phyloP scores from a whole-genome alignment of 2,797 vertebrate species.

The Sebastes taczanowskii region DNA sequence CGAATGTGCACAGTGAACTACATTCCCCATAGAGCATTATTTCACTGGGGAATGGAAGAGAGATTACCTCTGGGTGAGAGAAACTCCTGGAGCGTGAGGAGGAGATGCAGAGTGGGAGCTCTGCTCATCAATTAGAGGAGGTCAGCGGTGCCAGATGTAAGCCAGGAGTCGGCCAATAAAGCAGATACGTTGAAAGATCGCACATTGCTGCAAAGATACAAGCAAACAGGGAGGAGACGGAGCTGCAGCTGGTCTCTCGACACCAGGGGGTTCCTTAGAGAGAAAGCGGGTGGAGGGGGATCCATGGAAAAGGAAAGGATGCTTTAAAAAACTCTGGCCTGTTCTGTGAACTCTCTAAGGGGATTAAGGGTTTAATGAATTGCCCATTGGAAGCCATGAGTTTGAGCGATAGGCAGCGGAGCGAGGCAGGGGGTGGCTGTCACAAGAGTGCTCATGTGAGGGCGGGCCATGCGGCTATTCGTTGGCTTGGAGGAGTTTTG shows the following conservation, averaged over 20 bases:
- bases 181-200: slow-evolving; percentile 37
- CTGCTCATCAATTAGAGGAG: slow-evolving; percentile 48
- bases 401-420: slow-evolving; percentile 48
- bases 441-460: slow-evolving; percentile 69
- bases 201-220: slow-evolving; percentile 16
- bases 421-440: slow-evolving; percentile 47
- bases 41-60: slow-evolving; percentile 27
- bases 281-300: not conserved
- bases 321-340: slow-evolving; percentile 44
- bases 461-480: slow-evolving; percentile 27
- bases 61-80: slow-evolving; percentile 46
- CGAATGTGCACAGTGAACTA: slow-evolving; percentile 40
- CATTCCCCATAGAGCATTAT: slow-evolving; percentile 23
- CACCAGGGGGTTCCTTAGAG: not conserved
- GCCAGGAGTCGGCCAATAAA: slow-evolving; percentile 32
- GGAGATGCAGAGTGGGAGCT: slow-evolving; percentile 47
- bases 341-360: slow-evolving; percentile 60
- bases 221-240: slow-evolving; percentile 6
- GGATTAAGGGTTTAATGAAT: slow-evolving; percentile 77
- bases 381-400: slow-evolving; percentile 56
- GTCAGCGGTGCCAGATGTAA: slow-evolving; percentile 50
- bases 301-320: slow-evolving; percentile 17
- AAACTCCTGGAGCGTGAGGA: slow-evolving; percentile 41
- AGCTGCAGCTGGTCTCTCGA: slow-evolving; percentile 26
- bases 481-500: slow-evolving; percentile 19